Percentiles rank a stretch among this genome's conserved stretches.
Conservation (phyloP, 2,797 vertebrate species). For the Lagorchestes hirsutus region DNA sequence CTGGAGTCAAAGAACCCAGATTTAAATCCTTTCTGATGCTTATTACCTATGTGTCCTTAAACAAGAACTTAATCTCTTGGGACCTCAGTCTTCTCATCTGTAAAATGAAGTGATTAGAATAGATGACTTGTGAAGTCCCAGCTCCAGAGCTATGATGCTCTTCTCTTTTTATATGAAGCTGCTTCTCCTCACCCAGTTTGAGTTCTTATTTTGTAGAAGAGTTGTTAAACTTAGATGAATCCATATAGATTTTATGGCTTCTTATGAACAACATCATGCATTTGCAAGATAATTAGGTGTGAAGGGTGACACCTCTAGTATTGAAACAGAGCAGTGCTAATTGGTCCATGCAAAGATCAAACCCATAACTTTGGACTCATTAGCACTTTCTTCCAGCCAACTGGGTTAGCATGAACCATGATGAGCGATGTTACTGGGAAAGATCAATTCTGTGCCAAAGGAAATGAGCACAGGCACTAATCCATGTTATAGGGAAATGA, state of each 20-base stretch:
- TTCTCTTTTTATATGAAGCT: neutral
- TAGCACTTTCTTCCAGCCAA: slow-evolving; percentile 57
- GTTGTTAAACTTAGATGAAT: slow-evolving; percentile 1
- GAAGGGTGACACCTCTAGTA: slow-evolving; percentile 44
- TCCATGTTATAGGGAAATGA: slow-evolving; percentile 2
- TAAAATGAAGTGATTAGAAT: neutral
- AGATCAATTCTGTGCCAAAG: slow-evolving; percentile 7
- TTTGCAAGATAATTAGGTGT: slow-evolving; percentile 56
- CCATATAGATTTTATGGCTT: neutral
- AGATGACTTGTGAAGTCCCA: neutral
- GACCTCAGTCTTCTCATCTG: neutral
- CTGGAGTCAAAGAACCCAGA: neutral
- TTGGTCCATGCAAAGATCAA: slow-evolving; percentile 19
- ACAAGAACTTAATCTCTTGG: neutral
- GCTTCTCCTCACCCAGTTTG: neutral
- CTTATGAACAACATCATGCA: slow-evolving; percentile 49
- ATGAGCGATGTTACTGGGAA: neutral
- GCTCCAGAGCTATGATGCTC: neutral
- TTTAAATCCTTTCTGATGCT: neutral
- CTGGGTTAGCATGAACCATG: neutral
- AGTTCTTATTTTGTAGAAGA: neutral
- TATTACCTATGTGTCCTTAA: neutral
- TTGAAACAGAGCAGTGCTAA: slow-evolving; percentile 57
- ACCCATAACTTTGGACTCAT: slow-evolving; percentile 14
- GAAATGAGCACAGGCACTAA: neutral